Conservation (phyloP, 2,113 vertebrate species). For the Sceloporus tristichus region DNA sequence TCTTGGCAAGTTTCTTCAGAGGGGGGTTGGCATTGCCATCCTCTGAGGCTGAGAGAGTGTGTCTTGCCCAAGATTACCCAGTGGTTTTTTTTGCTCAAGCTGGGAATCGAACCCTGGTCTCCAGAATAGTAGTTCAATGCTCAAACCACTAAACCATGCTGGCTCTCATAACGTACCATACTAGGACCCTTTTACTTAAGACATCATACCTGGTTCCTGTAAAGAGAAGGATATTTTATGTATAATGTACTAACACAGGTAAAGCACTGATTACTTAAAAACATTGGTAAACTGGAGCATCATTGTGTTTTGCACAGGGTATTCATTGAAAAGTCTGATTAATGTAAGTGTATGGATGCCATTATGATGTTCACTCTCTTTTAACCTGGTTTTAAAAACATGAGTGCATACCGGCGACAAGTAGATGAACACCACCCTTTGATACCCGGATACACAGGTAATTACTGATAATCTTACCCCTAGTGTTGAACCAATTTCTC, state of each 20-base stretch:
- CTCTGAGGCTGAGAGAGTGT: too few species aligned
- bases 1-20: too few species aligned
- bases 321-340: neutral
- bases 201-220: neutral
- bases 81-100: too few species aligned
- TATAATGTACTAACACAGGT: neutral
- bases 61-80: too few species aligned
- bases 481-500: neutral
- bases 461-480: neutral
- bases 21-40: too few species aligned
- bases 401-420: neutral
- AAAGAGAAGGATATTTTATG: neutral
- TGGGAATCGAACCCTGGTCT: too few species aligned
- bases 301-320: neutral
- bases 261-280: neutral
- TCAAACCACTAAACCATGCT: too few species aligned
- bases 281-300: too few species aligned
- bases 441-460: slow-evolving; percentile 45
- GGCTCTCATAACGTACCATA: too few species aligned
- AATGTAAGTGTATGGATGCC: neutral
- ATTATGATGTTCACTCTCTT: neutral
- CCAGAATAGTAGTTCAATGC: too few species aligned
- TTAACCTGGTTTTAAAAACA: slow-evolving; percentile 19
- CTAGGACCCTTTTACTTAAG: too few species aligned
- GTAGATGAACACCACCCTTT: slow-evolving; percentile 14